phyloP scores from a whole-genome alignment of 2,113 vertebrate species.

The Microcebus murinus region DNA sequence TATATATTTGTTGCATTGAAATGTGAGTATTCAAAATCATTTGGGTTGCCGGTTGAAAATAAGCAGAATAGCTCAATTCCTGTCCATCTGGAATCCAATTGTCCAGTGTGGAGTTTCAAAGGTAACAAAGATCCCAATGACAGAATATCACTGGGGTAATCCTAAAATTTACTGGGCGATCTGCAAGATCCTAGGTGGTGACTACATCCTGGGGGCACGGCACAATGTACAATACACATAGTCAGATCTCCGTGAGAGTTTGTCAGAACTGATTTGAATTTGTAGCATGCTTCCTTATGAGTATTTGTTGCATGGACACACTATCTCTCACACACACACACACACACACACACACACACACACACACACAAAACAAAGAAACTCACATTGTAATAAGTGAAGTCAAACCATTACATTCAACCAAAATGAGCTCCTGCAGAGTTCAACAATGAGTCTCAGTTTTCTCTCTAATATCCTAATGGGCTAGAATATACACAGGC shows the following conservation, averaged over 20 bases:
- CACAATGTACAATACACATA: not conserved
- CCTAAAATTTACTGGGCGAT: not conserved
- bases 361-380: not conserved
- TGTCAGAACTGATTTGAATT: not conserved
- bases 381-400: not conserved
- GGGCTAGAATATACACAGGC: not conserved
- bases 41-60: not conserved
- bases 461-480: not conserved
- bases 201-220: fast-evolving
- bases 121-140: not conserved
- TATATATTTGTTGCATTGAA: not conserved
- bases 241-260: not conserved
- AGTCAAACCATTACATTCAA: not conserved
- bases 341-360: not conserved
- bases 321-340: no score
- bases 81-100: not conserved
- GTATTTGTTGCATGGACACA: not conserved
- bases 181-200: no score
- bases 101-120: not conserved
- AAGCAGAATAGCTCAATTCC: not conserved
- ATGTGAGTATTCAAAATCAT: not conserved
- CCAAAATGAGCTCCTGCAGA: not conserved
- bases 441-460: not conserved
- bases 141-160: not conserved
- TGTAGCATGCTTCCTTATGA: not conserved